A percentile compares a stretch with the other conserved stretches of the same genome.
These are phyloP conservation scores for Bucorvus abyssinicus DNA, from an alignment of 2,797 vertebrate species.

Conservation along the genomic window DNA sequence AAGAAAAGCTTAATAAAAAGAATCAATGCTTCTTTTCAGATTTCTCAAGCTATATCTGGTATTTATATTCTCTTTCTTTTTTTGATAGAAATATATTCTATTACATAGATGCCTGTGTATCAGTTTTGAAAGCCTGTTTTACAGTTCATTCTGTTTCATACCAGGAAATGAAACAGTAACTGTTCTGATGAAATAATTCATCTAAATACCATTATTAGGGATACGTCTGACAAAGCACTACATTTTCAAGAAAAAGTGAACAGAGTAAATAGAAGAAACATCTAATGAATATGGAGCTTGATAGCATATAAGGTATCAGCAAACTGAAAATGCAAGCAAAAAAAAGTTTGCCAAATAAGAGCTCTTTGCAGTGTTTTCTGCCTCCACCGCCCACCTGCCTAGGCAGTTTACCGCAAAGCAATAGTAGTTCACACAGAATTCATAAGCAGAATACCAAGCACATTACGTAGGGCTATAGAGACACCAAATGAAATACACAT, in stretches of 20 bases:
- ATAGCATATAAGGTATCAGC: neutral
- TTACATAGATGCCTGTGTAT: neutral
- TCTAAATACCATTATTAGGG: neutral
- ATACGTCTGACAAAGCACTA: neutral
- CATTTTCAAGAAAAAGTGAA: neutral
- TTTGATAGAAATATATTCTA: neutral
- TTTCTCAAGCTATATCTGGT: neutral
- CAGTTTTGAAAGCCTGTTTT: neutral
- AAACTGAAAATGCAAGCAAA: neutral
- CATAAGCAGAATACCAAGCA: neutral
- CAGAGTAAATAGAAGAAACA: neutral
- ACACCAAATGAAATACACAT: neutral
- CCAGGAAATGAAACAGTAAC: neutral
- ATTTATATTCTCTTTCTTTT: neutral
- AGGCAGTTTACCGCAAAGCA: neutral
- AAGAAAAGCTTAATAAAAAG: neutral
- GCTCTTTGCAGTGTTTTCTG: neutral
- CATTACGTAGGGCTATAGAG: neutral
- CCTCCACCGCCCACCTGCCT: neutral
- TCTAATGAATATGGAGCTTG: neutral
- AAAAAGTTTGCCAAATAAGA: neutral
- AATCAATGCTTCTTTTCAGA: neutral
- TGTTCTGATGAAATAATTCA: neutral
- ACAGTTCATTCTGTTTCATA: neutral
- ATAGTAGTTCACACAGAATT: neutral